Evolutionary conservation across 2,888 invertebrate genomes (phyloP).

Genomic region (Cheilosia grossa): DNA sequence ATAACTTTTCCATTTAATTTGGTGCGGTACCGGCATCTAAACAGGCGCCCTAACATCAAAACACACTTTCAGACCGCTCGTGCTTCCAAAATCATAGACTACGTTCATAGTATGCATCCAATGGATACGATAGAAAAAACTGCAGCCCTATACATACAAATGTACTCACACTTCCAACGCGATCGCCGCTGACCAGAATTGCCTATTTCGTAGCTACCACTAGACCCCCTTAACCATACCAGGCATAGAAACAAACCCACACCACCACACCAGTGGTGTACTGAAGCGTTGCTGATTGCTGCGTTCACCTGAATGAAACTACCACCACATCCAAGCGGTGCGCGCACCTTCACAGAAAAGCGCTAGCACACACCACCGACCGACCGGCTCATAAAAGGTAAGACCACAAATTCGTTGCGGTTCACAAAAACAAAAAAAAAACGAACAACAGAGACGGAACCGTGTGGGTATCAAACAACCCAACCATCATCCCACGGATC

Average conservation of each 20-base stretch:
- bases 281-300: constrained; percentile 63
- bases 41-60: background rate
- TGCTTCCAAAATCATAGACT: constrained; percentile 11
- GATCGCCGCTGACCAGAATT: constrained; percentile 49
- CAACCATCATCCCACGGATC: constrained; percentile 72
- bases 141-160: background rate
- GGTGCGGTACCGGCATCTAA: too few species aligned
- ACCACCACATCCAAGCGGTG: constrained; percentile 30
- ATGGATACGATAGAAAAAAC: constrained; percentile 35
- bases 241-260: constrained; percentile 6
- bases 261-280: constrained; percentile 13
- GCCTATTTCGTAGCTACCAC: constrained; percentile 52
- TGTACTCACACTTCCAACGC: constrained; percentile 8
- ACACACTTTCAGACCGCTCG: constrained; percentile 1
- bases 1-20: too few species aligned
- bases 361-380: background rate
- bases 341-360: constrained; percentile 15
- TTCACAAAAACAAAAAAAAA: constrained; percentile 36
- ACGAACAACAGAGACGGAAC: constrained; percentile 36
- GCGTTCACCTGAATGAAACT: constrained; percentile 71
- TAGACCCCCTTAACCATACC: constrained; percentile 63
- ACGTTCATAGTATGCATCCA: constrained; percentile 26
- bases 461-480: constrained; percentile 67
- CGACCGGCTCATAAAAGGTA: constrained; percentile 63
- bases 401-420: constrained; percentile 64